Evolutionary conservation across 2,888 invertebrate species (phyloP), one percentile per base, ranked within the genome.

Genomic region (Drosophila yooni): DNA sequence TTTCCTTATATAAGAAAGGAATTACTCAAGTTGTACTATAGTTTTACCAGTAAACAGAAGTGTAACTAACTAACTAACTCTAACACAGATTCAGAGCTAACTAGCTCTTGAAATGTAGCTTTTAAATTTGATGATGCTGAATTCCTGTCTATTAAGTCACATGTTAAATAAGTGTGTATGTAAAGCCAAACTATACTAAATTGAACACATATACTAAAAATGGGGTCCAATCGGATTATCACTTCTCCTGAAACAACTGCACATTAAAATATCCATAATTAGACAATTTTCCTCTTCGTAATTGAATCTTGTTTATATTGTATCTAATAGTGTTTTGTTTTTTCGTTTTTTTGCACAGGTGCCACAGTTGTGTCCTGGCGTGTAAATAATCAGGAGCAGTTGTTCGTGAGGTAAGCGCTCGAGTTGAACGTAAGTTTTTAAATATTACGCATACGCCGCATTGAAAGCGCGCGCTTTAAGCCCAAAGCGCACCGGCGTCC

Each of bases 351-450:
- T 46, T 27, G 8, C 46, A 73, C 94, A 98, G 98, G 98, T 93
- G 98, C 98, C 80, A 99, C 98, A 67, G 97, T 99, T 80, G 98
- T 98, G 82, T 98, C 98, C 92, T 99, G 98, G 98, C 95, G 98
- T 91, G 98, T 98, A 76, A 97, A 98, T 94, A 98, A 98, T 94
- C 97, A 98, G 94, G 98, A 99, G 94, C 98, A 98, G 93, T 95
- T 99, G 92, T 99, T 98, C 95, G 98, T 98, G 91, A 98, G 98
- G 98, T 98, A 95, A 95, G 95, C 93, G 52, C 15, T 36, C 29
- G 56, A 40, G 48, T 25, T n/a, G 27, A 31, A 46, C 25, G 13
- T 15, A 51, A 10, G 57, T 40, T 15, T 51, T 79, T 54, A 58
- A 63, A 70, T 64, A 70, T 76, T 56, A 73, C 67, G 65, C 76